Percentiles rank a stretch among this genome's conserved stretches.
These are phyloP conservation scores for Berghia stephanieae DNA, from an alignment of 1,140 invertebrate genomes.

Conservation along the genomic window DNA sequence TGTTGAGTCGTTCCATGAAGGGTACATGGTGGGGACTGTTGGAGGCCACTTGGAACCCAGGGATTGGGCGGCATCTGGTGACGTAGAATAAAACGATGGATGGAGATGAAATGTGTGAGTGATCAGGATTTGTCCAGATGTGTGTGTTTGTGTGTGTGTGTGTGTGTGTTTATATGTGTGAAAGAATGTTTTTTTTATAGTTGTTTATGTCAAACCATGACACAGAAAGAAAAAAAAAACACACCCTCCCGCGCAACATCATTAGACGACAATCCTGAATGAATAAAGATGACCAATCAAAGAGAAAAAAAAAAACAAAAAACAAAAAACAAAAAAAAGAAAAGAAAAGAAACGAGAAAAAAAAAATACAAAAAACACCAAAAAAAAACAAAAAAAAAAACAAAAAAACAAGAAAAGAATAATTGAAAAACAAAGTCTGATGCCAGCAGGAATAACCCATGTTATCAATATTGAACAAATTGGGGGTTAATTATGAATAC, in stretches of 20 bases:
- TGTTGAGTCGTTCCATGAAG: constrained; percentile 37
- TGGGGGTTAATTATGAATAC: too few species aligned
- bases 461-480: too few species aligned
- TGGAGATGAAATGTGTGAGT: neutral
- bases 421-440: neutral
- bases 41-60: constrained; percentile 37
- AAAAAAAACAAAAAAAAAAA: neutral
- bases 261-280: neutral
- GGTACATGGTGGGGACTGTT: constrained; percentile 35
- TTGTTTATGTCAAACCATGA: too few species aligned
- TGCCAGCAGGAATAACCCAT: too few species aligned
- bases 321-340: neutral
- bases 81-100: neutral
- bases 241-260: neutral
- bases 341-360: neutral
- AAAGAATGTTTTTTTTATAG: neutral
- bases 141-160: too few species aligned
- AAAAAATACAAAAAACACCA: neutral
- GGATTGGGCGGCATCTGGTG: constrained; percentile 36
- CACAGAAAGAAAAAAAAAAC: neutral
- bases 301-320: neutral
- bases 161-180: too few species aligned
- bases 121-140: neutral
- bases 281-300: neutral
- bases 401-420: neutral